phyloP scores from a whole-genome alignment of 2,797 vertebrate genomes.

The Myiotriccus ornatus region DNA sequence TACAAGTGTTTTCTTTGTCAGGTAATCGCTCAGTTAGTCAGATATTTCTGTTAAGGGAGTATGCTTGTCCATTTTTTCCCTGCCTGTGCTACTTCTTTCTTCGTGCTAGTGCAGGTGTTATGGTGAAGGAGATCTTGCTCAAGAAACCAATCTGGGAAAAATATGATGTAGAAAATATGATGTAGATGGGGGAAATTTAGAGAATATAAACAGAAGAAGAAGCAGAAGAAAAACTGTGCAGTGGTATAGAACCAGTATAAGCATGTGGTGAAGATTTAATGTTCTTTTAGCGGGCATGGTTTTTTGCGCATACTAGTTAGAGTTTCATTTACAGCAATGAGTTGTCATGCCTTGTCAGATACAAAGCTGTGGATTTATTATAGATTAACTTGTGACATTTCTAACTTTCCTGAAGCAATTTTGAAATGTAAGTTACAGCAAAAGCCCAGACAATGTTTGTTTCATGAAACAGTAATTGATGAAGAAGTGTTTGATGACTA shows the following conservation, averaged over 20 bases:
- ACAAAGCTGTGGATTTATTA: slow-evolving; percentile 38
- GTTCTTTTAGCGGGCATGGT: slow-evolving; percentile 29
- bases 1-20: background rate
- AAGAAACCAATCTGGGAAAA: background rate
- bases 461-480: background rate
- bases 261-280: slow-evolving; percentile 21
- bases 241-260: background rate
- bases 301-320: slow-evolving; percentile 9
- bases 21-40: background rate
- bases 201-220: background rate
- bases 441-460: background rate
- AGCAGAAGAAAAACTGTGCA: background rate
- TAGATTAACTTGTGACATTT: slow-evolving; percentile 37
- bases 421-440: slow-evolving; percentile 4
- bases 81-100: background rate
- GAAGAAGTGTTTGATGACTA: slow-evolving; percentile 16
- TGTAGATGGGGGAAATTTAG: background rate
- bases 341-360: slow-evolving; percentile 37
- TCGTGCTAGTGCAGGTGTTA: background rate
- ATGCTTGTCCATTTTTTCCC: background rate
- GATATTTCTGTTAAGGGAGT: background rate
- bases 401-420: slow-evolving; percentile 36
- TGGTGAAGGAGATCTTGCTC: background rate
- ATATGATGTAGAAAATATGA: background rate
- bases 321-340: slow-evolving; percentile 13